Conservation (phyloP, 2,113 vertebrate genomes). For the Casuarius casuarius region DNA sequence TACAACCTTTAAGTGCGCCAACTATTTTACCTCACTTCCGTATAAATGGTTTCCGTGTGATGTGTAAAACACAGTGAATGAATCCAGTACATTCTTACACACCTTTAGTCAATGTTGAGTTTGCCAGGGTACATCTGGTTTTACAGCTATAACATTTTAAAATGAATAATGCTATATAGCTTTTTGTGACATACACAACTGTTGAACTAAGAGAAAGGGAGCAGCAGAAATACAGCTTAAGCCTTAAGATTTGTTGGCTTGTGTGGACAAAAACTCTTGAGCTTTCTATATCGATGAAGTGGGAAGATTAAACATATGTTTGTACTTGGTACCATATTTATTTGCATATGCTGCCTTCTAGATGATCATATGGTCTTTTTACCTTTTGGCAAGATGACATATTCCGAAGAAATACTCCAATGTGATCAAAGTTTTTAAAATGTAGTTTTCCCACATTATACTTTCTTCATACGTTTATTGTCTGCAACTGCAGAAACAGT, state of each 20-base stretch:
- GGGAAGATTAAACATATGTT: constrained; percentile 68
- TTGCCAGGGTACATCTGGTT: neutral
- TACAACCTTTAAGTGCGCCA: neutral
- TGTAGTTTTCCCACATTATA: neutral
- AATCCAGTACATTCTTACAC: neutral
- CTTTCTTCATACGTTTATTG: neutral
- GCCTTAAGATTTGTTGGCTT: constrained; percentile 31
- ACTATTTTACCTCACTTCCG: neutral
- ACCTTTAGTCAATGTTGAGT: neutral
- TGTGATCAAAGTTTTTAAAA: constrained; percentile 44
- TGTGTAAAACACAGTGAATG: neutral
- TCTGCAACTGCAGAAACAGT: neutral
- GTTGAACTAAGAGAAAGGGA: neutral
- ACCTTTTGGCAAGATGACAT: constrained; percentile 67
- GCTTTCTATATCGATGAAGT: constrained; percentile 55
- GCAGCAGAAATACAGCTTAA: neutral
- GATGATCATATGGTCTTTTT: constrained; percentile 66
- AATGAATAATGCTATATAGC: neutral
- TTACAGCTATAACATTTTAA: neutral
- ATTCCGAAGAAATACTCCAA: constrained; percentile 33
- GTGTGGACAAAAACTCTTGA: neutral
- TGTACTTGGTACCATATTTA: constrained; percentile 58
- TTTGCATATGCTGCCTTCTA: constrained; percentile 64
- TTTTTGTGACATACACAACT: neutral
- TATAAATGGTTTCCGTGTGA: neutral